Base-by-base conservation (phyloP, 2,113 vertebrate genomes). In the Holacanthus passer region DNA sequence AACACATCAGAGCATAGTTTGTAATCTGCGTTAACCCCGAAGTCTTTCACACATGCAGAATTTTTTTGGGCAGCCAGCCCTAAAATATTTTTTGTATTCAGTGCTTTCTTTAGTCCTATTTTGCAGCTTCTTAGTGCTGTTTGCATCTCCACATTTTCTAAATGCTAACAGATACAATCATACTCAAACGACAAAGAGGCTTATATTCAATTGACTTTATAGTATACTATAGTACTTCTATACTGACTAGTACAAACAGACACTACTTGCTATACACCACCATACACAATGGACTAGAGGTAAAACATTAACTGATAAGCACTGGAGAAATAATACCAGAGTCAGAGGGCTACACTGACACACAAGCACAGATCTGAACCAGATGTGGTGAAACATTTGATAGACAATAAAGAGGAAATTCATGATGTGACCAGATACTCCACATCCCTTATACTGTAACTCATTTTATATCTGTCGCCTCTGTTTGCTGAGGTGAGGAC, bases 21-120 rank as follows among this genome's bases (percentile, higher is more conserved):
- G 62, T 73, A 69, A 84, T 77, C 71, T 53, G 50, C 37, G 63
- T 77, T 77, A 55, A 73, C 32, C 67, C 69, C 47, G 50, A 16
- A 32, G 60, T 32, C 10, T 60, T 47, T 24, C 53, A 29, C 59
- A n/a, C 4, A 12, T 60, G 43, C 12, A 16, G 43, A 45, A 59
- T 59, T 48, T 69, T 29, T 74, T 67, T 60, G 13, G 29, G 55
- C 29, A 72, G 41, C 3, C 6, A 11, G 2, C 7, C 24, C 4
- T 3, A 4, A 35, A 56, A 29, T 19, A 4, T 29, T 39, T n/a
- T 71, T 59, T 50, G 6, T 55, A 5, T 56, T 16, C 12, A 10
- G 3, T 16, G 32, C 2, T 32, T n/a, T 11, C 58, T 19, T 32
- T 12, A 32, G n/a, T 24, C 2, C 35, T 37, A 37, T 37, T 37